phyloP scores from a whole-genome alignment of 2,888 invertebrate species.

The Liodrosophila aerea region DNA sequence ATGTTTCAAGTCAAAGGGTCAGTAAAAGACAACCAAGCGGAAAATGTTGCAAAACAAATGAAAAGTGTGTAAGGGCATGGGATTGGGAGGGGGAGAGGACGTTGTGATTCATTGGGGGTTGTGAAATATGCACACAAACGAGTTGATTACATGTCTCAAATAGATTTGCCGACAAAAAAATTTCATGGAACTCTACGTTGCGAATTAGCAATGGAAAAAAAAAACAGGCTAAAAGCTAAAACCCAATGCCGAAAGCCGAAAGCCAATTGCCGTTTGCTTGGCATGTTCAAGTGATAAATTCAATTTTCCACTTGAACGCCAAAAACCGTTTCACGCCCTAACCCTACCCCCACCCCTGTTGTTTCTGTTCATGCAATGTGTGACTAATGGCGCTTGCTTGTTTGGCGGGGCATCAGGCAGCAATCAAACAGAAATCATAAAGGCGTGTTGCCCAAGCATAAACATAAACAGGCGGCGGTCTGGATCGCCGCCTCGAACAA shows the following conservation, averaged over 20 bases:
- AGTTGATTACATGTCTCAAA: constrained; percentile 76
- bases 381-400: constrained; percentile 73
- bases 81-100: neutral
- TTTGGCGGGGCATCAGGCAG: constrained; percentile 52
- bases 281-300: constrained; percentile 77
- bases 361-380: constrained; percentile 38
- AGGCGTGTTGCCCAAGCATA: constrained; percentile 76
- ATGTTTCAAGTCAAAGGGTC: constrained; percentile 46
- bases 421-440: constrained; percentile 78
- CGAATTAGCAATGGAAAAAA: constrained; percentile 53
- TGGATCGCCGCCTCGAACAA: constrained; percentile 48
- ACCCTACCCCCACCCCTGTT: neutral
- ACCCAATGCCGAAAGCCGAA: constrained; percentile 13
- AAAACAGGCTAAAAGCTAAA: constrained; percentile 10
- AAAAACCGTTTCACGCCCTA: constrained; percentile 26
- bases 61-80: neutral
- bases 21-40: constrained; percentile 31
- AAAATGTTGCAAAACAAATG: constrained; percentile 57
- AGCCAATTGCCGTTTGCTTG: constrained; percentile 46
- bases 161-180: constrained; percentile 63
- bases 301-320: constrained; percentile 77
- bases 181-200: constrained; percentile 46
- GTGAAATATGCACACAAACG: constrained; percentile 67
- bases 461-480: constrained; percentile 56
- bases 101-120: neutral